These are phyloP conservation scores for Dysdera silvatica DNA, from an alignment of 1,140 invertebrate species.

Conservation along the genomic window DNA sequence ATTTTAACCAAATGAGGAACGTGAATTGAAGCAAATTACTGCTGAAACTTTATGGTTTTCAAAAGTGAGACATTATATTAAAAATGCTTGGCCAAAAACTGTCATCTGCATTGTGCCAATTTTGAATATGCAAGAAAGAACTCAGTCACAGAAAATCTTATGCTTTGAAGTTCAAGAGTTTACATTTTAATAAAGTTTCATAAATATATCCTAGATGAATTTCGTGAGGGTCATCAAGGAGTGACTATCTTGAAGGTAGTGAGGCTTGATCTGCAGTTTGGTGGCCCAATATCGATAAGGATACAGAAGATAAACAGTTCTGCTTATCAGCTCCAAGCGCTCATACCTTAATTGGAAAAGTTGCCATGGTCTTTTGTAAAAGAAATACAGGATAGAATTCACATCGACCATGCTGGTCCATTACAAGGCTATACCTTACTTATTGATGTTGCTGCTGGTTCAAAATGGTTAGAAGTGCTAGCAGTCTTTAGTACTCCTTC, in stretches of 20 bases:
- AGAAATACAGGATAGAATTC: constrained; percentile 36
- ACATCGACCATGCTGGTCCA: constrained; percentile 39
- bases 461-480: constrained; percentile 39
- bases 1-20: too few relatives aligned
- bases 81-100: constrained; percentile 29
- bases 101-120: not conserved
- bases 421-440: constrained; percentile 31
- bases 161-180: constrained; percentile 17
- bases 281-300: constrained; percentile 39
- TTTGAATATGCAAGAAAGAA: constrained; percentile 8
- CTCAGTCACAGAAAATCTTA: not conserved
- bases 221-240: constrained; percentile 37
- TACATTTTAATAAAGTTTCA: constrained; percentile 33
- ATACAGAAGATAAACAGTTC: constrained; percentile 35
- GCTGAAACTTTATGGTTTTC: constrained; percentile 10
- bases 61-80: constrained; percentile 23
- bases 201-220: constrained; percentile 30
- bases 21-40: too few relatives aligned
- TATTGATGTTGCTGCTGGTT: constrained; percentile 35
- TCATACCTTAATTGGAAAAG: constrained; percentile 16
- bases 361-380: constrained; percentile 20
- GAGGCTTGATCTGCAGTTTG: constrained; percentile 36
- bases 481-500: constrained; percentile 23
- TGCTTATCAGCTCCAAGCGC: constrained; percentile 28
- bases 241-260: constrained; percentile 39